phyloP scores from a whole-genome alignment of 1,140 invertebrate genomes.

The Atta colombica region DNA sequence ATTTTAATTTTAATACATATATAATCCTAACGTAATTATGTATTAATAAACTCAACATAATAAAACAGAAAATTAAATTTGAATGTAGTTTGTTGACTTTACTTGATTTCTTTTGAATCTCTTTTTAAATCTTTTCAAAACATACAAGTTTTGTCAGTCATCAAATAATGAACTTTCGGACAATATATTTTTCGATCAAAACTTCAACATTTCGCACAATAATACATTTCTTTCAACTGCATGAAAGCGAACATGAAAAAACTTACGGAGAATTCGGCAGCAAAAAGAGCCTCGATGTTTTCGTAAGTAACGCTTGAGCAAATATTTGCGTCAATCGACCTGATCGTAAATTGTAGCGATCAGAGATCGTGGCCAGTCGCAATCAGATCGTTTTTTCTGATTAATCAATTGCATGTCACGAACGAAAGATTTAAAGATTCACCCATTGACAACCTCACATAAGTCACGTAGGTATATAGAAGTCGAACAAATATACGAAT shows the following conservation, averaged over 20 bases:
- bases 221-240: not conserved
- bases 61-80: not conserved
- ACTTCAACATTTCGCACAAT: constrained; percentile 11
- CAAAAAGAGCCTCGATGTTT: constrained; percentile 27
- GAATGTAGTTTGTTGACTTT: not conserved
- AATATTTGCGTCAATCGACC: constrained; percentile 38
- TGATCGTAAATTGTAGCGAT: constrained; percentile 36
- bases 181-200: not conserved
- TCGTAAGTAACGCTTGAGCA: constrained; percentile 32
- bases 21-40: not conserved
- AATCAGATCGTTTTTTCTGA: constrained; percentile 35
- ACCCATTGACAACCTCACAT: not conserved
- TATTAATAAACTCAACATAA: not conserved
- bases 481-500: not conserved
- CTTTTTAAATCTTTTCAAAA: not conserved
- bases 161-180: constrained; percentile 3
- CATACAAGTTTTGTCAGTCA: not conserved
- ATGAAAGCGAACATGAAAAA: not conserved
- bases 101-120: not conserved
- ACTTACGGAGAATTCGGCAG: not conserved
- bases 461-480: not conserved
- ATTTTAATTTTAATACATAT: not conserved
- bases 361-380: not conserved
- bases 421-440: constrained; percentile 5
- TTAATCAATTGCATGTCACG: constrained; percentile 20